Evolutionary conservation across 2,113 vertebrate species (phyloP), one percentile per base, ranked within the genome.

Genomic region (Proterorhinus semilunaris): DNA sequence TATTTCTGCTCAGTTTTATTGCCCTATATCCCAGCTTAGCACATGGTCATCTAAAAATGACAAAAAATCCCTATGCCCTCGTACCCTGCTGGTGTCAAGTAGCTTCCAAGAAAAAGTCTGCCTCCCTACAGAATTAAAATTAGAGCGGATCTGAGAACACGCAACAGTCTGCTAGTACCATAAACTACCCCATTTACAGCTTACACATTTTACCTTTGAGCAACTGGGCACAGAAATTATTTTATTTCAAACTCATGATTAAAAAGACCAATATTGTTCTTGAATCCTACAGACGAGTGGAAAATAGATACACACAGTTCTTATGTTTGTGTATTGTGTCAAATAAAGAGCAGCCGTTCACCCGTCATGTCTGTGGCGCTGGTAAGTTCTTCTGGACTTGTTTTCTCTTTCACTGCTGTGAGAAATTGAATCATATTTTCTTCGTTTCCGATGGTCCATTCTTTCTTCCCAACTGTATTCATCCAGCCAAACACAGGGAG

Each of bases 361-460:
- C 97, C 95, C 94, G 51, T 97, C 95, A 62, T 87, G 62, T 75
- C 90, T 87, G 61, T 76, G 81, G 11, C 88, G 89, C 71, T 12
- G 76, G 0, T 76, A 66, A 45, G 71, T 87, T 90, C 93, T 95
- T 77, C 92, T 91, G 65, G 85, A 88, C 65, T 93, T 94, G 82
- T 95, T 95, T 80, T 97, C 95, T 66, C 94, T 91, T 57, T 95
- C 96, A 36, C 95, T 96, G 89, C 95, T 98, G 68, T 93, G 94
- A 1, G 95, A 96, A 21, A 21, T 21, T 21, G 21, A 21, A 65
- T 93, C 94, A 64, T 85, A 90, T 65, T 86, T 94, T 53, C 90
- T 91, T 7, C 96, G 93, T 71, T 94, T 95, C 66, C 86, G 91
- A 84, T 81, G 92, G 10, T 91, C 91, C 82, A 94, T 92, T 76